Conservation (phyloP, 2,113 vertebrate genomes). For the Telmatochromis sp. region DNA sequence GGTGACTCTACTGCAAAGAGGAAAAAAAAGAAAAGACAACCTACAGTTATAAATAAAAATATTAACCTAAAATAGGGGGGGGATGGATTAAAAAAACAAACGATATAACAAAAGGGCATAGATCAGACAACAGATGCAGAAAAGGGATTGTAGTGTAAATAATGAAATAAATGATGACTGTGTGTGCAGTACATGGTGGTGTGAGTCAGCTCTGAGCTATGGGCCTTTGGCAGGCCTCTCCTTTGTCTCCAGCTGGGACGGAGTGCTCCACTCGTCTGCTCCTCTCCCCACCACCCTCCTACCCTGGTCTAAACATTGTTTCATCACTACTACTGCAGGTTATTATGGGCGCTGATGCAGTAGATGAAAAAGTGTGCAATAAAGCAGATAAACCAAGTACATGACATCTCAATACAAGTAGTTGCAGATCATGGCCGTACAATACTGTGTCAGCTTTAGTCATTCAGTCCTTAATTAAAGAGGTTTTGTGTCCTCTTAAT, state of each 20-base stretch:
- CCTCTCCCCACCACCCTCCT: conserved; percentile 7
- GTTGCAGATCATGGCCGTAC: background rate
- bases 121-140: background rate
- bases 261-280: conserved; percentile 62
- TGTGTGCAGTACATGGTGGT: background rate
- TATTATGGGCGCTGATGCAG: background rate
- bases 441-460: background rate
- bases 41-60: background rate
- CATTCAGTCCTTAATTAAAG: background rate
- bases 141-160: background rate
- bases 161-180: conserved; percentile 40
- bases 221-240: conserved; percentile 67
- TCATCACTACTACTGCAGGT: conserved; percentile 42
- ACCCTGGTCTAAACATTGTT: conserved; percentile 46
- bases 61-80: background rate
- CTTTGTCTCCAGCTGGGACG: conserved; percentile 74
- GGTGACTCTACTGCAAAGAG: background rate
- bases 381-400: background rate
- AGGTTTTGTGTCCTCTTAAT: background rate
- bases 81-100: background rate
- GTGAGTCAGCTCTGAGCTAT: conserved; percentile 77
- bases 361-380: background rate
- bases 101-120: background rate
- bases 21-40: background rate
- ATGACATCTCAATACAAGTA: background rate